phyloP scores from a whole-genome alignment of 2,888 invertebrate species.

The Synanthedon andrenaeformis region DNA sequence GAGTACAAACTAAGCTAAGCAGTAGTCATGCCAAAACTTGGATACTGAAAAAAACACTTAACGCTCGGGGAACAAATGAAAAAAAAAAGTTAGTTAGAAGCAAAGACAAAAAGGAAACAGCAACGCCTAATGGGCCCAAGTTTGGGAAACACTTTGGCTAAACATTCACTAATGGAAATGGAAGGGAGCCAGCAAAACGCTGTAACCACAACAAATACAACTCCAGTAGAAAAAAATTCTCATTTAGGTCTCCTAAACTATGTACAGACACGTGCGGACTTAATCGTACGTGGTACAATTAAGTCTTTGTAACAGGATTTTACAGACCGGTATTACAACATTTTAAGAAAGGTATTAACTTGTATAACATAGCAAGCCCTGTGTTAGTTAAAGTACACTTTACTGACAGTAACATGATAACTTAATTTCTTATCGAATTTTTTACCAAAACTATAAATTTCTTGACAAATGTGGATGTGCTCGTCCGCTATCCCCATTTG shows the following conservation, averaged over 20 bases:
- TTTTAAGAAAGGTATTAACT: no score
- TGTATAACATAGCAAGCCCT: no score
- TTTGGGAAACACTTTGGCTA: constrained; percentile 67
- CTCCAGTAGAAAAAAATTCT: no score
- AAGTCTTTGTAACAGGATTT: background rate
- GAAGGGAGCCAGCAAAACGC: constrained; percentile 46
- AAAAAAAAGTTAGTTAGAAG: constrained; percentile 42
- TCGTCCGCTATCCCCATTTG: no score
- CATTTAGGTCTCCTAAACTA: no score
- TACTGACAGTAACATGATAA: no score
- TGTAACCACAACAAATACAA: background rate
- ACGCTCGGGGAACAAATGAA: constrained; percentile 34
- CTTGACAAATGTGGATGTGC: no score
- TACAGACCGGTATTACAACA: no score
- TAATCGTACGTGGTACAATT: background rate
- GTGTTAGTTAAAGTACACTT: no score
- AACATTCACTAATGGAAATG: constrained; percentile 69
- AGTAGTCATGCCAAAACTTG: constrained; percentile 16
- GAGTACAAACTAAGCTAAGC: background rate
- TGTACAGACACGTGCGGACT: background rate
- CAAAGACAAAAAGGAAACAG: constrained; percentile 56
- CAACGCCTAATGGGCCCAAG: constrained; percentile 55
- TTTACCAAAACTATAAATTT: no score
- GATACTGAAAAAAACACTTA: constrained; percentile 49
- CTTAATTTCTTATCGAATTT: no score